Base-by-base conservation (phyloP, 2,113 vertebrate genomes). In the Syngnathus scovelli region DNA sequence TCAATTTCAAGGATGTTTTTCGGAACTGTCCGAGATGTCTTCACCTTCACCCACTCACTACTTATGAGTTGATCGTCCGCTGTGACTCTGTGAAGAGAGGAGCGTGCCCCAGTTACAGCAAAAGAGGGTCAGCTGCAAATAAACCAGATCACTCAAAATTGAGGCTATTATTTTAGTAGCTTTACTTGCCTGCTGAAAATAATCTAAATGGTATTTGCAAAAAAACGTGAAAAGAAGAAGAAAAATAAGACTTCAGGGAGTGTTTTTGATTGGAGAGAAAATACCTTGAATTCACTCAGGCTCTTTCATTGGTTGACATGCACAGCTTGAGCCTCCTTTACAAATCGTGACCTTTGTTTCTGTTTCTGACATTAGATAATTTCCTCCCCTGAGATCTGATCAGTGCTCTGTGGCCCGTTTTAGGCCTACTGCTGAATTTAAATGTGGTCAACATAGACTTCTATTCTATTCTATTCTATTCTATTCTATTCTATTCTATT, bases 131-230 rank as follows among this genome's bases (percentile, higher is more conserved):
- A 78, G 19, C 72, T 78, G 44, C 49, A 82, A 75, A 80, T 74
- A 66, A 88, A 87, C 71, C 83, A 80, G 86, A 85, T 88, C 84
- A 82, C 79, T 83, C 67, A 16, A 62, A 62, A n/a, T 44, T 78
- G 61, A 80, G 70, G 76, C 56, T 64, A 38, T 4, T 72, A 64
- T 60, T 60, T 33, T 65, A 2, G 37, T 59, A 54, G 39, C 23
- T 60, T 23, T 62, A 3, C 43, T 59, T 60, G 39, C 23, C 6
- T 12, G 1, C 27, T 55, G 16, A 58, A 33, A 58, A 55, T 13
- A 7, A 13, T 36, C 13, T 7, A 15, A 58, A 58, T 13, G 11
- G 4, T 23, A 3, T 55, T 44, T 33, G 3, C 3, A 44, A 44
- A 44, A 11, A 44, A 44, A 44, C 43, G 15, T 3, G 11, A 11